Percentiles rank a stretch among this genome's conserved stretches.
phyloP scores from a whole-genome alignment of 1,140 invertebrate genomes.

The Eufriesea mexicana region DNA sequence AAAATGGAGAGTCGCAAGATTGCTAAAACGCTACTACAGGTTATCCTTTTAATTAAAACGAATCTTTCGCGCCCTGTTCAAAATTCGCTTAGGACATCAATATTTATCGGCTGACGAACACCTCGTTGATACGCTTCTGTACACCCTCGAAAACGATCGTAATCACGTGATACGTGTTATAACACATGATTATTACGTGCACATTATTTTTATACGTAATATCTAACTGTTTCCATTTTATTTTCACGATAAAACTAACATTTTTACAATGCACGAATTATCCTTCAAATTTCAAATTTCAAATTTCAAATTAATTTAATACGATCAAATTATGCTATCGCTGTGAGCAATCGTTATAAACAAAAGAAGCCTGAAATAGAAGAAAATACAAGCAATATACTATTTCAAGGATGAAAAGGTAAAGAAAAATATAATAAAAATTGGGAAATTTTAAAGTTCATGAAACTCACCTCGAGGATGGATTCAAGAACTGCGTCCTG shows the following conservation, averaged over 20 bases:
- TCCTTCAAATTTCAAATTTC: no score
- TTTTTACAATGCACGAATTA: no score
- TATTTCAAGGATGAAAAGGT: no score
- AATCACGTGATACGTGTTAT: background rate
- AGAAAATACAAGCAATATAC: background rate
- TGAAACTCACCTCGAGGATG: slow-evolving; percentile 78
- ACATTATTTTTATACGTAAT: slow-evolving; percentile 55
- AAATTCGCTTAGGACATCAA: slow-evolving; percentile 25
- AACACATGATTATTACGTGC: slow-evolving; percentile 57
- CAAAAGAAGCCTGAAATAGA: background rate
- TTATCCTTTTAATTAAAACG: slow-evolving; percentile 25
- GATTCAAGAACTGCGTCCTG: slow-evolving; percentile 81
- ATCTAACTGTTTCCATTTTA: background rate
- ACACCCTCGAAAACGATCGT: background rate
- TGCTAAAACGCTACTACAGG: background rate
- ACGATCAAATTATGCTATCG: no score
- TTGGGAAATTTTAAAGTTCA: background rate
- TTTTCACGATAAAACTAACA: background rate
- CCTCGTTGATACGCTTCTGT: background rate
- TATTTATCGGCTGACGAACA: slow-evolving; percentile 11
- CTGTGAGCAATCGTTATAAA: background rate
- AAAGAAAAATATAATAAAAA: background rate
- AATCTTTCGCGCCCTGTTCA: background rate
- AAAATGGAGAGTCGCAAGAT: background rate
- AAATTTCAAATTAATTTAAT: no score